Percentiles rank a stretch among this genome's conserved stretches.
These are phyloP conservation scores for Anaspis maculata DNA, from an alignment of 2,888 invertebrate species.

Conservation along the genomic window DNA sequence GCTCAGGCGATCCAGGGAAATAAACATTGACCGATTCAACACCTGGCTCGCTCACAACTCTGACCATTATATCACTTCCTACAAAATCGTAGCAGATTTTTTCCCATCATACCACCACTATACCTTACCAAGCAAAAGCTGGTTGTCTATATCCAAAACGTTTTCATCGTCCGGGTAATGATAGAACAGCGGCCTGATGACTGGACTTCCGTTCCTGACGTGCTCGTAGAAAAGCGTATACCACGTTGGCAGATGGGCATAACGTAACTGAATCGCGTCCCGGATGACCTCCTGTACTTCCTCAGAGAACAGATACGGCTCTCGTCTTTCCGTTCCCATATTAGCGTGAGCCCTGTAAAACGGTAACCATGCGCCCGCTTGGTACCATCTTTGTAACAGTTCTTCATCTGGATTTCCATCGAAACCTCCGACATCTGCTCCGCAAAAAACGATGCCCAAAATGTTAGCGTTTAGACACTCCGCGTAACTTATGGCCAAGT, in stretches of 20 bases:
- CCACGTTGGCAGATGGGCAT: constrained; percentile 81
- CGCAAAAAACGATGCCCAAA: constrained; percentile 81
- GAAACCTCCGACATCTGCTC: constrained; percentile 96
- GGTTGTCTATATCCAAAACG: constrained; percentile 70
- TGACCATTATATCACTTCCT: constrained; percentile 32
- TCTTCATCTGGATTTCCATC: constrained; percentile 85
- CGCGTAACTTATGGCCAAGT: constrained; percentile 72
- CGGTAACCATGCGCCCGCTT: constrained; percentile 76
- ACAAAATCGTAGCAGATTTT: too few species aligned
- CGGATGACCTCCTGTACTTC: constrained; percentile 56
- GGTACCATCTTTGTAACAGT: constrained; percentile 60
- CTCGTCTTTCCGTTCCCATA: constrained; percentile 86
- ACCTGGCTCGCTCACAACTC: constrained; percentile 5
- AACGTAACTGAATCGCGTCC: constrained; percentile 61
- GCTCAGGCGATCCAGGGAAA: constrained; percentile 9
- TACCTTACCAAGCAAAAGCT: constrained; percentile 68
- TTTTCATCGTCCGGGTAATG: constrained; percentile 76
- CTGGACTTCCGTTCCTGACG: constrained; percentile 70
- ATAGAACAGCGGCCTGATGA: constrained; percentile 81
- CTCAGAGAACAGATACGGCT: constrained; percentile 81
- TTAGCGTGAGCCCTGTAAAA: constrained; percentile 95
- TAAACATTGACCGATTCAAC: constrained; percentile 8
- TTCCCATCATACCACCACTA: too few species aligned
- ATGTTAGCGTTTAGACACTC: constrained; percentile 73
- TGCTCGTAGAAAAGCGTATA: constrained; percentile 88